Conservation (phyloP, 2,113 vertebrate genomes). For the Lophius piscatorius region DNA sequence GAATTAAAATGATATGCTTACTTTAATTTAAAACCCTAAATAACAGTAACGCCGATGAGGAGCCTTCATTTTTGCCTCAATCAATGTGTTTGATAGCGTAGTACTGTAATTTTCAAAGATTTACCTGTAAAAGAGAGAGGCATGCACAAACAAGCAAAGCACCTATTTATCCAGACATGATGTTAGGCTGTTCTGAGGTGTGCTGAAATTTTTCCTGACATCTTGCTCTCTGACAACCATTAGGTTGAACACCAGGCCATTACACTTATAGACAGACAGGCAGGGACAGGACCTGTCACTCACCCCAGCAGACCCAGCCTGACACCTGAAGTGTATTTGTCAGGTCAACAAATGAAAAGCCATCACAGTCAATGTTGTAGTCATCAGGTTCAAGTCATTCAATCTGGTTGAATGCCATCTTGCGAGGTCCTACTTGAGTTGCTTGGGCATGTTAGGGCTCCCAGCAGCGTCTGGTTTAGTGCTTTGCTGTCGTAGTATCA, state of each 20-base stretch:
- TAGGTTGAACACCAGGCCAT: constrained; percentile 53
- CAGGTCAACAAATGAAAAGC: constrained; percentile 71
- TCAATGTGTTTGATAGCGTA: too few species aligned
- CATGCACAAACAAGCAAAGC: constrained; percentile 3
- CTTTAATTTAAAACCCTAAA: neutral
- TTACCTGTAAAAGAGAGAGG: neutral
- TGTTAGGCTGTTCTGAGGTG: constrained; percentile 24
- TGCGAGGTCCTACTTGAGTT: constrained; percentile 50
- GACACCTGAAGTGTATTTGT: constrained; percentile 62
- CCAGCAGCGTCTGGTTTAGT: constrained; percentile 27
- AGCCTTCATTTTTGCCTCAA: neutral
- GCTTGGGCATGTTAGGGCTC: constrained; percentile 35
- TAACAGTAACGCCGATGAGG: neutral
- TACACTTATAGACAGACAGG: constrained; percentile 34
- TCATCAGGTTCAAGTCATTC: constrained; percentile 54
- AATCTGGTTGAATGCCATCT: constrained; percentile 54
- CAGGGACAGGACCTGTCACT: constrained; percentile 62
- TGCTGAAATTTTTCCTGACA: constrained; percentile 66
- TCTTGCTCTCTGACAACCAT: constrained; percentile 57
- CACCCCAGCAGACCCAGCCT: constrained; percentile 50
- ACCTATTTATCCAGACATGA: neutral
- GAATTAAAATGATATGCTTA: too few species aligned
- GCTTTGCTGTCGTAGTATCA: constrained; percentile 19
- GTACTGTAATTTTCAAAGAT: too few species aligned
- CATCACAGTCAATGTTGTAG: constrained; percentile 59